Base-by-base conservation (phyloP, 2,797 vertebrate genomes). In the Crenichthys baileyi region DNA sequence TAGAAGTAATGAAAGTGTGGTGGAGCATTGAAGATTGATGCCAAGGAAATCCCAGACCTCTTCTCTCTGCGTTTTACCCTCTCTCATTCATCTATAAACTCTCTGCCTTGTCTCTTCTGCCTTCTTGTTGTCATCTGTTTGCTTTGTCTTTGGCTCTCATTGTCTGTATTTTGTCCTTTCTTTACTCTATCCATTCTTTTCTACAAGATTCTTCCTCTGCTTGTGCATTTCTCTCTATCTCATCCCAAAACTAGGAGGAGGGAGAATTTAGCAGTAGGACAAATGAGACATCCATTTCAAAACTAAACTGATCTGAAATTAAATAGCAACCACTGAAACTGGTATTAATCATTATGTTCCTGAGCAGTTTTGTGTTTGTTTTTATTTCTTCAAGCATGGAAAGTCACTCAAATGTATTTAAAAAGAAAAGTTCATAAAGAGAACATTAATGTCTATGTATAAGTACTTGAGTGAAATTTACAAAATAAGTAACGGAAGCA, bases 11-110 rank as follows among this genome's bases (percentile, higher is more conserved):
- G 86, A 82, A 93, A 86, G 87, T 91, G 93, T 92, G 91, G 72
- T 91, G 88, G 85, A 85, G 85, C 90, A 90, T 92, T 89, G 89
- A 93, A 93, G 92, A 95, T 93, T 94, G 88, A 93, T 93, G 91
- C 86, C 78, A 78, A 78, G 82, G 74, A 90, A 85, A 77, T 92
- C 91, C 88, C 88, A 84, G 87, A 85, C 87, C 91, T 88, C 82
- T 89, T 81, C 76, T 83, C 83, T 79, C 58, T 87, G 80, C 83
- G 60, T 87, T 87, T 85, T 79, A 86, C 84, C 83, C 86, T 79
- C 80, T 73, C 63, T 75, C 72, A 76, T 90, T 87, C 87, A 90
- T 89, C 88, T 87, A 60, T 24, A 85, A 89, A 89, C 83, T 84
- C 83, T 76, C 18, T 55, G 6, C 55, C 63, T 75, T 79, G 60